Conservation (phyloP, 2,888 invertebrate genomes). For the Cerastis rubricosa region DNA sequence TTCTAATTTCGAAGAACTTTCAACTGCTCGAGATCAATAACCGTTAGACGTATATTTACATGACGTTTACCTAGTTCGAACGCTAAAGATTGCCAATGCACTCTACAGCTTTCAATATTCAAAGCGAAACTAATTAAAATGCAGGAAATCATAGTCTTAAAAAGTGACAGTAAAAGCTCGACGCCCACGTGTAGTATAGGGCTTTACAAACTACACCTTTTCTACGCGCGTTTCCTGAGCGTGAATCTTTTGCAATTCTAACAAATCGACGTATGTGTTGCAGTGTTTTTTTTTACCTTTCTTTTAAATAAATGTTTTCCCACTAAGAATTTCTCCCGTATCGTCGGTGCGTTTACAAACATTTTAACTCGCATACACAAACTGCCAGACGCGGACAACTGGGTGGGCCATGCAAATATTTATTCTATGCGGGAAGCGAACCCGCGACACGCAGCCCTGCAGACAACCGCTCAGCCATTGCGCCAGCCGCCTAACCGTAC, state of each 20-base stretch:
- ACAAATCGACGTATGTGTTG: background rate
- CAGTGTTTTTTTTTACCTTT: no score
- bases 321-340: no score
- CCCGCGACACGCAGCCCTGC: no score
- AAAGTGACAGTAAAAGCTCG: conserved; percentile 34
- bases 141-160: conserved; percentile 40
- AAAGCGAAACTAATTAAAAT: conserved; percentile 48
- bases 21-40: background rate
- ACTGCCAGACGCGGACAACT: no score
- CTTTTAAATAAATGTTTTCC: no score
- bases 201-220: background rate
- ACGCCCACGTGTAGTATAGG: conserved; percentile 37
- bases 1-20: background rate
- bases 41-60: conserved; percentile 5
- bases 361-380: no score
- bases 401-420: no score
- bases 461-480: no score
- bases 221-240: background rate
- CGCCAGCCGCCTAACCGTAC: no score
- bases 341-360: no score
- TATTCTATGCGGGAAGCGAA: no score
- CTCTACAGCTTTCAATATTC: conserved; percentile 38
- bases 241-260: background rate
- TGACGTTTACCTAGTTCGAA: conserved; percentile 1
- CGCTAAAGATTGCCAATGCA: conserved; percentile 32